Conservation (phyloP, 1,140 invertebrate genomes). For the Trachymyrmex cornetzi region DNA sequence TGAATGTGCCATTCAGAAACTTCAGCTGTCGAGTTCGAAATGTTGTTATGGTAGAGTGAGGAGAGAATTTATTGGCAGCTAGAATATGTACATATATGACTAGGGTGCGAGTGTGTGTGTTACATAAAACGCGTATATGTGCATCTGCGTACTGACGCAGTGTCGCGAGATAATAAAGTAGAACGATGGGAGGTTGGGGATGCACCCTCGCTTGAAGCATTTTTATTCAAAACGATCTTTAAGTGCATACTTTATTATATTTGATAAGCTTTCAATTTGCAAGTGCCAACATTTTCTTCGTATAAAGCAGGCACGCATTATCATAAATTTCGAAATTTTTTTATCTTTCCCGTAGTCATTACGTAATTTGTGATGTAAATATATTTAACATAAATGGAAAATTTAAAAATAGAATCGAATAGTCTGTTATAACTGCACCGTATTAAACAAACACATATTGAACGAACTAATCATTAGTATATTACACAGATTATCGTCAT, state of each 20-base stretch:
- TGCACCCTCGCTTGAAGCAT: not conserved
- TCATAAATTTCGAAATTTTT: not conserved
- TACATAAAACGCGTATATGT: conserved; percentile 18
- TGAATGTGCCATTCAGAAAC: conserved; percentile 72
- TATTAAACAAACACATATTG: not conserved
- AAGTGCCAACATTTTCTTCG: not conserved
- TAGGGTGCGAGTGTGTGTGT: not conserved
- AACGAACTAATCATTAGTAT: conserved; percentile 29
- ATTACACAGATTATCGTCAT: conserved; percentile 14
- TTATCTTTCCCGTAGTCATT: not conserved
- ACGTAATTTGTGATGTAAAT: not conserved
- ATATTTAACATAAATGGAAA: not conserved
- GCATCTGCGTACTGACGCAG: conserved; percentile 1
- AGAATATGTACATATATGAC: conserved; percentile 12
- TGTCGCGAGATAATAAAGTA: conserved; percentile 35
- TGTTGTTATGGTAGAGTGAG: conserved; percentile 42
- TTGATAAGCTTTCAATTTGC: conserved; percentile 45
- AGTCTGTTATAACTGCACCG: not conserved
- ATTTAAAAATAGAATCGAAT: not conserved
- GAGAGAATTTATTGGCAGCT: conserved; percentile 66
- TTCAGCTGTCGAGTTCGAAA: conserved; percentile 63
- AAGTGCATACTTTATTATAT: conserved; percentile 37
- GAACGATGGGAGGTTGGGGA: not conserved
- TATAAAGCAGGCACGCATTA: not conserved
- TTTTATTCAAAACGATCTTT: conserved; percentile 42